A percentile compares a stretch with the other conserved stretches of the same genome.
Evolutionary conservation across 1,140 invertebrate genomes (phyloP).

Genomic region (Listronotus oregonensis): DNA sequence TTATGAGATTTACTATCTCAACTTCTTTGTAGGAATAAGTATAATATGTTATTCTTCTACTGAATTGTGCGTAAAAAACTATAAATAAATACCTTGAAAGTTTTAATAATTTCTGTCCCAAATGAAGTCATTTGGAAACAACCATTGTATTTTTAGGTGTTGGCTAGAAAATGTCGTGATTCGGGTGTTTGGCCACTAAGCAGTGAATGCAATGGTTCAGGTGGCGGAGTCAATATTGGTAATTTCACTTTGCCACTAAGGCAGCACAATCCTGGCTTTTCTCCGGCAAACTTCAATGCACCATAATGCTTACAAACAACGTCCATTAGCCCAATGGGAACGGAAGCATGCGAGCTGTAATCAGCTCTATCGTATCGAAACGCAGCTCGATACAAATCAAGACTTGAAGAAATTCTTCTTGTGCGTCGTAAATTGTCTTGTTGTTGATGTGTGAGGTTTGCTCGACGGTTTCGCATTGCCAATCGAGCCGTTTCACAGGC

Average conservation of each 20-base stretch:
- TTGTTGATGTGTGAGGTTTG: no score
- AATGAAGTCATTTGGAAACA: conserved; percentile 57
- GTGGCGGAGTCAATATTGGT: conserved; percentile 40
- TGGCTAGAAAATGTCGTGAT: conserved; percentile 50
- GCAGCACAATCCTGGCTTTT: conserved; percentile 55
- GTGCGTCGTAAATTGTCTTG: no score
- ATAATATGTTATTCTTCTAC: no score
- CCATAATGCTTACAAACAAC: conserved; percentile 52
- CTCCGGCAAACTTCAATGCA: conserved; percentile 53
- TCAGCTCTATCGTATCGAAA: conserved; percentile 54
- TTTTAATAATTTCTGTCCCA: no score
- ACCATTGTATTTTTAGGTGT: conserved; percentile 45
- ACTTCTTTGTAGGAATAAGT: no score
- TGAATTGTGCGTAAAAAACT: no score
- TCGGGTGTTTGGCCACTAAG: conserved; percentile 51
- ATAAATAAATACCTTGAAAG: no score
- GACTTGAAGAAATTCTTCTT: conserved; percentile 35
- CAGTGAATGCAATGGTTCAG: conserved; percentile 46
- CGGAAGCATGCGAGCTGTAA: conserved; percentile 51
- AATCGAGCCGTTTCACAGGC: no score
- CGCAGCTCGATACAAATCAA: conserved; percentile 47
- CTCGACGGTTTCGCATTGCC: no score
- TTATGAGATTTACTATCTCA: no score
- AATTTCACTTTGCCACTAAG: conserved; percentile 52
- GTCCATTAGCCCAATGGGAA: conserved; percentile 50